Evolutionary conservation across 92 coral and sea anemone genomes (phyloP), one percentile per base, ranked within the genome.

Genomic region (Micromussa lordhowensis): DNA sequence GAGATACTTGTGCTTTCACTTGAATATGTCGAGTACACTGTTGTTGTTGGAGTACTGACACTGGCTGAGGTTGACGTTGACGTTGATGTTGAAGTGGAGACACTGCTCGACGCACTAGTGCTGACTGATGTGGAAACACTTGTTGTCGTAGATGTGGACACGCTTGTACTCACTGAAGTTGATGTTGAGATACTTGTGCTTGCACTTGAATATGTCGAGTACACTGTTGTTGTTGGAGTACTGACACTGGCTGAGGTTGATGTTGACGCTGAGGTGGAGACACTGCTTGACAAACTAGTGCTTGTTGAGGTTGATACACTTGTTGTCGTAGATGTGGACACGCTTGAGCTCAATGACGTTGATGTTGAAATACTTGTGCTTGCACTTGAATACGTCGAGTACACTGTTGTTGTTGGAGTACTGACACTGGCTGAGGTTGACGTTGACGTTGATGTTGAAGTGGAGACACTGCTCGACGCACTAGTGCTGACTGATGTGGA

Each of bases 281-380:
- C 73, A 68, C 73, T 68, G 73, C 64, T 58, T 21, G 64, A 58
- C n/a, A 19, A n/a, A 19, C 26, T 58, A 1, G 64, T 58, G 1
- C 64, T 58, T 0, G 19, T 0, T 58, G 73, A 68, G 0, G 31
- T 26, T 29, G 73, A 49, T 22, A 13, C 69, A 30, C 81, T 55
- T 1, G 89, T 30, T 7, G 89, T 69, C 0, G 54, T 75, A 22
- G 84, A 81, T 18, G 75, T 69, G 4, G 75, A 28, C 19, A 30
- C 75, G 3, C 75, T 69, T 12, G 63, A 86, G 5, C 64, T 58
- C 19, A 36, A 9, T 1, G 58, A 77, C 2, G 36, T 32, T 2
- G 75, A 69, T 13, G 75, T 69, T 13, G 82, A 83, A 5, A 77
- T 76, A 61, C 92, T 88, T 69, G 75, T 15, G 36, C 75, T 69